These are phyloP conservation scores for Lithosia quadra DNA, from an alignment of 2,888 invertebrate species.

Conservation along the genomic window DNA sequence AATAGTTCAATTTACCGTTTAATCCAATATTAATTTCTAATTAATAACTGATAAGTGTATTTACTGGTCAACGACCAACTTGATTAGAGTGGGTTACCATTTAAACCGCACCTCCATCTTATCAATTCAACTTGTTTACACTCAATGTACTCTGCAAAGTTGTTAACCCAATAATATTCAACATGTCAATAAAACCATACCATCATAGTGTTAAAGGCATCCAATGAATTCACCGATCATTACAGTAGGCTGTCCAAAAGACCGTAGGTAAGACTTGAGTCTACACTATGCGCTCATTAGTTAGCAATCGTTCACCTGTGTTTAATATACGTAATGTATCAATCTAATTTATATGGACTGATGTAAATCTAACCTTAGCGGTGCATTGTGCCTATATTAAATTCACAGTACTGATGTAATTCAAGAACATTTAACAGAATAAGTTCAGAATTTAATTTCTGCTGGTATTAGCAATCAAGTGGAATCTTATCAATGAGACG, in stretches of 20 bases:
- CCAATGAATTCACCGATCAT: not conserved
- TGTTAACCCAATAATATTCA: not conserved
- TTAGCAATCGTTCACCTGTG: not conserved
- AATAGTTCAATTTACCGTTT: not conserved
- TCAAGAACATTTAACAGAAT: not conserved
- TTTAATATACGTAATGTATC: too few species aligned
- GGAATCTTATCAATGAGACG: conserved; percentile 45
- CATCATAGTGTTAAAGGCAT: too few species aligned
- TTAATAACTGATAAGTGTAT: conserved; percentile 25
- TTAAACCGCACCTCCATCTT: not conserved
- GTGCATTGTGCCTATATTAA: too few species aligned
- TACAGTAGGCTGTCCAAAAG: not conserved
- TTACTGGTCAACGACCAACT: conserved; percentile 21
- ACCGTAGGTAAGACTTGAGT: not conserved
- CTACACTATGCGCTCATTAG: not conserved
- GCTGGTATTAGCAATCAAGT: conserved; percentile 29
- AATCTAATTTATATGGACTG: too few species aligned
- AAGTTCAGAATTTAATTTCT: conserved; percentile 8
- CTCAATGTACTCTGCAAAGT: not conserved
- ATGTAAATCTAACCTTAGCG: too few species aligned
- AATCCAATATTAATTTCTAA: conserved; percentile 7
- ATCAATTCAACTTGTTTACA: not conserved
- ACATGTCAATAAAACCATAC: not conserved
- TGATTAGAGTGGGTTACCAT: not conserved
- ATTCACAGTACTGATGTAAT: not conserved